Evolutionary conservation across 2,888 invertebrate species (phyloP).

Genomic region (Tetragonula carbonaria): DNA sequence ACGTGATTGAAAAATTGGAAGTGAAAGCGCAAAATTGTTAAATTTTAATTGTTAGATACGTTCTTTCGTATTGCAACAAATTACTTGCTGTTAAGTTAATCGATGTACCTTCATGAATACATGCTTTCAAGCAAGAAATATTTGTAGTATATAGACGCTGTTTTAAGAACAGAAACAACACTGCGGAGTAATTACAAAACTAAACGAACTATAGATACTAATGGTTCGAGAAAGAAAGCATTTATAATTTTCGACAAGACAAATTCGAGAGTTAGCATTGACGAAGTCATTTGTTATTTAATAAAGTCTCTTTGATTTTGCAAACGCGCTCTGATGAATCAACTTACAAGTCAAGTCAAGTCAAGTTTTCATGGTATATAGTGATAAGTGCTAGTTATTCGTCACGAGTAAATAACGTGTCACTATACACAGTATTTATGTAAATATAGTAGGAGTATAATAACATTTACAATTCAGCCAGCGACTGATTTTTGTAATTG

Average conservation of each 20-base stretch:
- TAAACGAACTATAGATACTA: conserved; percentile 31
- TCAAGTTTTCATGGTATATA: conserved; percentile 52
- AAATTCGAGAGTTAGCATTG: conserved; percentile 31
- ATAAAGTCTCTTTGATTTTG: conserved; percentile 30
- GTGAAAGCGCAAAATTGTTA: conserved; percentile 18
- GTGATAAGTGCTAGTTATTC: conserved; percentile 70
- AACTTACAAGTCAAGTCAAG: conserved; percentile 44
- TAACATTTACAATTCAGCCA: conserved; percentile 75
- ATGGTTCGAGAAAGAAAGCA: conserved; percentile 37
- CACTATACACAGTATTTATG: conserved; percentile 75
- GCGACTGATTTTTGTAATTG: conserved; percentile 75
- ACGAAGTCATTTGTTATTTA: conserved; percentile 47
- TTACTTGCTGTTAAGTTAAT: conserved; percentile 31
- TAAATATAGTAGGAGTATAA: conserved; percentile 75
- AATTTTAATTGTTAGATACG: conserved; percentile 1
- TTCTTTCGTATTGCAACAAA: neutral
- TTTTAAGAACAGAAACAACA: conserved; percentile 33
- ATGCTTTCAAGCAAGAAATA: conserved; percentile 39
- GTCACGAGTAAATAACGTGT: conserved; percentile 74
- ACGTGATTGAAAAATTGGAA: conserved; percentile 43
- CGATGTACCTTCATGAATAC: conserved; percentile 33
- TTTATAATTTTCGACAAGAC: conserved; percentile 47
- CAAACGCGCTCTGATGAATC: conserved; percentile 33
- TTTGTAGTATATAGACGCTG: conserved; percentile 27
- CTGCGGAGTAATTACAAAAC: conserved; percentile 39